Evolutionary conservation across 2,113 vertebrate genomes (phyloP).

Genomic region (Apeltes quadracus): DNA sequence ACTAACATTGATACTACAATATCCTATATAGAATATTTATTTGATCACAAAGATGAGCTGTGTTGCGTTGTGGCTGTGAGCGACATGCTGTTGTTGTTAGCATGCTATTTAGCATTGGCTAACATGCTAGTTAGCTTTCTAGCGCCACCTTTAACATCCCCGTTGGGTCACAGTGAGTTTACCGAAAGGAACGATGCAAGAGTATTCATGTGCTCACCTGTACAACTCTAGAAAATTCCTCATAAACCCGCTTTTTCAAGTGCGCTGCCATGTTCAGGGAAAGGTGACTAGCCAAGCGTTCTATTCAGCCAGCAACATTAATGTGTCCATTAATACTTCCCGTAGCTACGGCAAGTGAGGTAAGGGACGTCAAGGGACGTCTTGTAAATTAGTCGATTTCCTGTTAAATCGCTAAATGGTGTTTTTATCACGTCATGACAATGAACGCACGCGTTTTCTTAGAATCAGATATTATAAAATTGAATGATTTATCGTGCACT

Average conservation of each 20-base stretch:
- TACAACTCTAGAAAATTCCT: constrained; percentile 93
- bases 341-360: constrained; percentile 21
- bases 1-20: not conserved
- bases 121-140: not conserved
- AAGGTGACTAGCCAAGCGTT: not conserved
- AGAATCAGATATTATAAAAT: not conserved
- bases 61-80: not conserved
- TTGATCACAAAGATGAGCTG: not conserved
- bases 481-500: not conserved
- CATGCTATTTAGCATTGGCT: constrained; percentile 40
- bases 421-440: not conserved
- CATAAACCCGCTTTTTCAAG: constrained; percentile 94
- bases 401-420: not conserved
- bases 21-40: not conserved
- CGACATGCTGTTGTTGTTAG: not conserved
- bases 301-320: accelerated
- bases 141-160: accelerated
- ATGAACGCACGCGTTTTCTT: not conserved
- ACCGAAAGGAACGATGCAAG: accelerated
- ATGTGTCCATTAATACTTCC: not conserved
- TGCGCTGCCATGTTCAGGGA: constrained; percentile 89
- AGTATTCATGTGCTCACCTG: constrained; percentile 81
- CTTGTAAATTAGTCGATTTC: constrained; percentile 7
- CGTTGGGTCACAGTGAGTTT: too few relatives aligned
- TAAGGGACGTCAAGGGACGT: constrained; percentile 11